phyloP scores from a whole-genome alignment of 2,113 vertebrate species.

The Syngnathus scovelli region DNA sequence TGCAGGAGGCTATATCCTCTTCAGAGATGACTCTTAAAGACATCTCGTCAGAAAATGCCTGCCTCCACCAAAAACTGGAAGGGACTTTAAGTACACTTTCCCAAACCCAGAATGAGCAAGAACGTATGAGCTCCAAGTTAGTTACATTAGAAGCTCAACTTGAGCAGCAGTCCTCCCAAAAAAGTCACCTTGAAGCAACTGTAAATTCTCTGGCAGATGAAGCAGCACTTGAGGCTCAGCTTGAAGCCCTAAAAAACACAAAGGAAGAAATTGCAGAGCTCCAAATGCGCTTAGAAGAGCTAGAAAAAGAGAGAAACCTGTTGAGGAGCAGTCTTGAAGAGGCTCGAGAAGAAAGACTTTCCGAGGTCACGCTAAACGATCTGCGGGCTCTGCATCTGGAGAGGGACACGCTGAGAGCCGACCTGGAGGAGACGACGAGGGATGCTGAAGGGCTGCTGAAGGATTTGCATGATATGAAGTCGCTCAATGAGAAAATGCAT shows the following conservation, averaged over 20 bases:
- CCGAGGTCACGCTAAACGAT: conserved; percentile 57
- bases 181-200: conserved; percentile 58
- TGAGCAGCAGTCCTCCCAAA: conserved; percentile 60
- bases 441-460: conserved; percentile 75
- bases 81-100: conserved; percentile 65
- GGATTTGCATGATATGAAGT: conserved; percentile 79
- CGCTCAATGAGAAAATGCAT: conserved; percentile 70
- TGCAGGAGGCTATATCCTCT: conserved; percentile 47
- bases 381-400: conserved; percentile 74
- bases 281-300: conserved; percentile 42
- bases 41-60: conserved; percentile 55
- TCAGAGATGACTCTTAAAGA: conserved; percentile 62
- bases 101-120: conserved; percentile 51
- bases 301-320: conserved; percentile 63
- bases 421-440: conserved; percentile 71
- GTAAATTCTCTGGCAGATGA: conserved; percentile 62
- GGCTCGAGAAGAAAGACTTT: conserved; percentile 56
- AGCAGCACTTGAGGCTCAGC: conserved; percentile 60
- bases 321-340: conserved; percentile 60
- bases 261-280: conserved; percentile 35
- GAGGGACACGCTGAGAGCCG: conserved; percentile 68
- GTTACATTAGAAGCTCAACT: conserved; percentile 63
- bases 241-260: conserved; percentile 23
- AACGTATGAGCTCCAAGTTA: conserved; percentile 50
- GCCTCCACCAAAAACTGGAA: conserved; percentile 69